A percentile compares a stretch with the other conserved stretches of the same genome.
Conservation (phyloP, 2,888 invertebrate species). For the Tenthredo amoena region DNA sequence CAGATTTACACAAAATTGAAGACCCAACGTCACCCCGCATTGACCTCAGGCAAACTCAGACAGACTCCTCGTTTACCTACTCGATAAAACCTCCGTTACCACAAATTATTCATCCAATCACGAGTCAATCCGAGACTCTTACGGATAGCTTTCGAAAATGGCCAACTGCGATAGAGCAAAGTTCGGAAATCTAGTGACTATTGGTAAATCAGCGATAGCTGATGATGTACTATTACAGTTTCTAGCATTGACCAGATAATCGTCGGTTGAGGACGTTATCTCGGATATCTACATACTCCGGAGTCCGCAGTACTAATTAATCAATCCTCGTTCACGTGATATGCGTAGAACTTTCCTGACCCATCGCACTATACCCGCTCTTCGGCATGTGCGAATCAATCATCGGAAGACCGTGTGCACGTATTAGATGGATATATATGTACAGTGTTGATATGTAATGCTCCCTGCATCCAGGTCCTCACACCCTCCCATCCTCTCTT, state of each 20-base stretch:
- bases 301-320: constrained; percentile 25
- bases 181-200: not conserved
- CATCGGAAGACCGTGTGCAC: constrained; percentile 5
- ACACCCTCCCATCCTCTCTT: not conserved
- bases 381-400: constrained; percentile 30
- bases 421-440: not conserved
- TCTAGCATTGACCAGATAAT: not conserved
- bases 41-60: not conserved
- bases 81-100: not conserved
- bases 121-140: not conserved
- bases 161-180: not conserved
- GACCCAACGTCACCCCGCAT: constrained; percentile 33
- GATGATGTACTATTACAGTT: not conserved
- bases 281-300: not conserved
- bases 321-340: constrained; percentile 19
- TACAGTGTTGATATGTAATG: constrained; percentile 11
- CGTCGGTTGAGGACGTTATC: not conserved
- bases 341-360: constrained; percentile 12
- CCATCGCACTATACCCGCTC: not conserved
- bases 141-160: not conserved
- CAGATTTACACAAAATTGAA: constrained; percentile 42
- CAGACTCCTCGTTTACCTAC: constrained; percentile 5
- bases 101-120: not conserved
- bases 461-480: constrained; percentile 13
- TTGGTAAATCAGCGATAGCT: not conserved